phyloP scores from a whole-genome alignment of 2,888 invertebrate species.

The Iselma pallidipennis region DNA sequence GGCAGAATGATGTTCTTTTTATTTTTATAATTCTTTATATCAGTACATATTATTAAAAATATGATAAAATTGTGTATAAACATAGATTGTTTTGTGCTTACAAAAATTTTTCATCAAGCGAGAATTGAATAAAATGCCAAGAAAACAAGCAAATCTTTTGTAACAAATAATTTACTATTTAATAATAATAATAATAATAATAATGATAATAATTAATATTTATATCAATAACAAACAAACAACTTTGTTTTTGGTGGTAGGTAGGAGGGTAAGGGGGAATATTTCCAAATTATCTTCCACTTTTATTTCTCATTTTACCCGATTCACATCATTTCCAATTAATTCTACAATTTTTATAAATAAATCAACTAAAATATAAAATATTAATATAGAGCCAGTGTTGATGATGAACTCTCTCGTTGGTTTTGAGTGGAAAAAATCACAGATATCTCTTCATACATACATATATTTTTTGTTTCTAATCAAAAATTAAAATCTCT shows the following conservation, averaged over 20 bases:
- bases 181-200: constrained; percentile 23
- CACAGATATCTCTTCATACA: neutral
- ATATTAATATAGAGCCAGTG: constrained; percentile 11
- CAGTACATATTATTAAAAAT: constrained; percentile 54
- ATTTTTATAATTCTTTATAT: constrained; percentile 1
- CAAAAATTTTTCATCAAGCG: constrained; percentile 51
- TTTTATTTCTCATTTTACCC: constrained; percentile 5
- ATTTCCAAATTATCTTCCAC: constrained; percentile 20
- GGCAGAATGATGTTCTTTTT: neutral
- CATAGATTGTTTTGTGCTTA: constrained; percentile 56
- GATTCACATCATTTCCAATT: constrained; percentile 7
- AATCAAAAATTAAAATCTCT: neutral
- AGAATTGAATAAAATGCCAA: constrained; percentile 41
- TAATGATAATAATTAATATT: neutral
- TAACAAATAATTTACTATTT: constrained; percentile 38
- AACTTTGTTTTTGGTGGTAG: too few species aligned
- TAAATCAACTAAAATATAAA: constrained; percentile 11
- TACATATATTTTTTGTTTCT: constrained; percentile 6
- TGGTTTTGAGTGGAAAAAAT: too few species aligned
- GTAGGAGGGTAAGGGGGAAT: too few species aligned
- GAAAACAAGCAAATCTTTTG: constrained; percentile 37
- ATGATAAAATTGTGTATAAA: constrained; percentile 57
- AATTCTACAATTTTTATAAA: constrained; percentile 7
- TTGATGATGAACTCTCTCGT: neutral
- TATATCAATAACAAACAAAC: neutral